Percentiles rank a stretch among this genome's conserved stretches.
These are phyloP conservation scores for Abscondita cerata DNA, from an alignment of 2,888 invertebrate genomes.

Conservation along the genomic window DNA sequence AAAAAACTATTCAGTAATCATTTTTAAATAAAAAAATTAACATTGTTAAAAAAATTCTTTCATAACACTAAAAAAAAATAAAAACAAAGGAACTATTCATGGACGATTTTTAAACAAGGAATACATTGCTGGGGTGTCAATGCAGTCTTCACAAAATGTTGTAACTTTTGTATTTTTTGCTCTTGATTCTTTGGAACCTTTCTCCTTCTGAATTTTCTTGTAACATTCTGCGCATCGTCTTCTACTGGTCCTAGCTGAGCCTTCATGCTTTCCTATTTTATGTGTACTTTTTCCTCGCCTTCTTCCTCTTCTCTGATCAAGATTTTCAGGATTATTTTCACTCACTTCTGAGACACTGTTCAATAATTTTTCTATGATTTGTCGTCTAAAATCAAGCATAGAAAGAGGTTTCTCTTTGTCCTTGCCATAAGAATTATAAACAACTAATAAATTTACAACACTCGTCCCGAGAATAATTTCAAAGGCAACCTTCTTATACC, in stretches of 20 bases:
- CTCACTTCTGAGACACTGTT: background rate
- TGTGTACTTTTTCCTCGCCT: conserved; percentile 4
- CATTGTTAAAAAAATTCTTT: too few species aligned
- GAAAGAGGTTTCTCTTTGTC: background rate
- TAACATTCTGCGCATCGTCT: conserved; percentile 28
- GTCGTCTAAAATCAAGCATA: background rate
- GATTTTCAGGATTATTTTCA: background rate
- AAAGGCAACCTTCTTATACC: conserved; percentile 14
- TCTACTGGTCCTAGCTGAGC: conserved; percentile 24
- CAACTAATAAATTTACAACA: conserved; percentile 1
- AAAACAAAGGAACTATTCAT: too few species aligned
- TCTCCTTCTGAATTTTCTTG: conserved; percentile 25
- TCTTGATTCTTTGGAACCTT: conserved; percentile 23
- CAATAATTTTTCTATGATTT: background rate
- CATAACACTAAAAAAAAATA: too few species aligned
- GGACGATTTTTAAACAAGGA: too few species aligned
- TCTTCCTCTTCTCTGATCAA: background rate
- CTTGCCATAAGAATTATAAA: background rate
- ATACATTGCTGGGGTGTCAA: too few species aligned
- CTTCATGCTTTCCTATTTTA: conserved; percentile 30
- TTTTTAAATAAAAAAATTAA: too few species aligned
- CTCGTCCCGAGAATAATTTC: background rate
- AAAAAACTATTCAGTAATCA: too few species aligned
- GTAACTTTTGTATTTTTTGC: conserved; percentile 25
- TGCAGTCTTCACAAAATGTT: conserved; percentile 21